phyloP scores from a whole-genome alignment of 2,888 invertebrate species.

The Leptarthrus brevirostris region DNA sequence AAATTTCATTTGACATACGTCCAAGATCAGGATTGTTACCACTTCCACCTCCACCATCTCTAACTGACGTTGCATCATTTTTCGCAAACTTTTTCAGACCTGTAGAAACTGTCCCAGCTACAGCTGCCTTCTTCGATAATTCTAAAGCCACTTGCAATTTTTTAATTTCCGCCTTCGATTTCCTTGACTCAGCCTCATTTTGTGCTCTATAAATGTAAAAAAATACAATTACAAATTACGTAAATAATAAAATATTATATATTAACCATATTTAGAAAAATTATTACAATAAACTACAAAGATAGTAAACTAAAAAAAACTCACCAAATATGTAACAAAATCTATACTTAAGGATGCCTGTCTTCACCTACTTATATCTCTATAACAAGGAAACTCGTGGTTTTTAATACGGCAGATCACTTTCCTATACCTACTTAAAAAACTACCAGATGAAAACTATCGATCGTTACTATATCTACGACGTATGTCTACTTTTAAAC shows the following conservation, averaged over 20 bases:
- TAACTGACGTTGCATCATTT: constrained; percentile 28
- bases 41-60: not conserved
- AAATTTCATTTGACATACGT: constrained; percentile 70
- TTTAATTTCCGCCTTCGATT: constrained; percentile 72
- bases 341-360: too few species aligned
- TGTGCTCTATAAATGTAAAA: constrained; percentile 68
- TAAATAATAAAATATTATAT: not conserved
- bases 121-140: constrained; percentile 59
- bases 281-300: too few species aligned
- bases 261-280: too few species aligned
- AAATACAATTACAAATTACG: constrained; percentile 2
- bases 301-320: too few species aligned
- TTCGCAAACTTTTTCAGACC: constrained; percentile 59
- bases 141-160: constrained; percentile 72
- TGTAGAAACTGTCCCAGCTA: constrained; percentile 57
- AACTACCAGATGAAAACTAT: too few species aligned
- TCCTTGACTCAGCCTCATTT: constrained; percentile 71
- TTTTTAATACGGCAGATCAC: too few species aligned
- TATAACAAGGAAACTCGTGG: too few species aligned
- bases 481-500: too few species aligned
- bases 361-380: too few species aligned
- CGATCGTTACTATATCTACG: too few species aligned
- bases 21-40: constrained; percentile 4
- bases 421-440: too few species aligned
- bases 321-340: too few species aligned